phyloP scores from a whole-genome alignment of 2,113 vertebrate species.

The Dasypus novemcinctus region DNA sequence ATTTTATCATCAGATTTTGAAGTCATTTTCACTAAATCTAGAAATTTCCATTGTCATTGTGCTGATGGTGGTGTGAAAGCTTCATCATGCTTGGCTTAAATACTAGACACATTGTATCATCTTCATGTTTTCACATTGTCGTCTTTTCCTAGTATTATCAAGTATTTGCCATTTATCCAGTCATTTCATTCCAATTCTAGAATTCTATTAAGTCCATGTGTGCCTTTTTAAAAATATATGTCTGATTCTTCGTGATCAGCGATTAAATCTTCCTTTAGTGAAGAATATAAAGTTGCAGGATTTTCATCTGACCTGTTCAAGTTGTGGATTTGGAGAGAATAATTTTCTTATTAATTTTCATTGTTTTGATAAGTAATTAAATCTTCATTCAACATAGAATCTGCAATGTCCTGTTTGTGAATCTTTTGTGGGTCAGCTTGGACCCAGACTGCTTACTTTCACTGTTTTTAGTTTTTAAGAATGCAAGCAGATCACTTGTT shows the following conservation, averaged over 20 bases:
- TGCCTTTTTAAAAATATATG: too few relatives aligned
- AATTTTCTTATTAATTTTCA: too few relatives aligned
- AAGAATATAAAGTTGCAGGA: too few relatives aligned
- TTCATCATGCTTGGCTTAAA: background rate
- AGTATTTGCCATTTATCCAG: background rate
- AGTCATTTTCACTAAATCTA: background rate
- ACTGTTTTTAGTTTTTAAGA: background rate
- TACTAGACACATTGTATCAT: background rate
- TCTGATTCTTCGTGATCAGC: background rate
- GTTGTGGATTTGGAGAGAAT: too few relatives aligned
- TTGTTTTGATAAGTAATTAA: too few relatives aligned
- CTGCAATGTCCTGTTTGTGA: too few relatives aligned
- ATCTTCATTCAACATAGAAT: too few relatives aligned
- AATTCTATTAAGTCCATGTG: fast-evolving
- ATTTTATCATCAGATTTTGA: background rate
- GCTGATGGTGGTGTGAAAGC: background rate
- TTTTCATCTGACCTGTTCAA: too few relatives aligned
- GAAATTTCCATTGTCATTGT: background rate
- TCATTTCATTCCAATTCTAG: background rate
- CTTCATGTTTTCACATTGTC: background rate
- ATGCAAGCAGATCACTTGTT: background rate
- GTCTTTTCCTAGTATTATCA: background rate
- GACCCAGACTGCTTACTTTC: background rate
- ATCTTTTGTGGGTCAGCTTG: too few relatives aligned
- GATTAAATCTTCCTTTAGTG: too few relatives aligned